These are phyloP conservation scores for Gadus macrocephalus DNA, from an alignment of 2,113 vertebrate genomes.

Conservation along the genomic window DNA sequence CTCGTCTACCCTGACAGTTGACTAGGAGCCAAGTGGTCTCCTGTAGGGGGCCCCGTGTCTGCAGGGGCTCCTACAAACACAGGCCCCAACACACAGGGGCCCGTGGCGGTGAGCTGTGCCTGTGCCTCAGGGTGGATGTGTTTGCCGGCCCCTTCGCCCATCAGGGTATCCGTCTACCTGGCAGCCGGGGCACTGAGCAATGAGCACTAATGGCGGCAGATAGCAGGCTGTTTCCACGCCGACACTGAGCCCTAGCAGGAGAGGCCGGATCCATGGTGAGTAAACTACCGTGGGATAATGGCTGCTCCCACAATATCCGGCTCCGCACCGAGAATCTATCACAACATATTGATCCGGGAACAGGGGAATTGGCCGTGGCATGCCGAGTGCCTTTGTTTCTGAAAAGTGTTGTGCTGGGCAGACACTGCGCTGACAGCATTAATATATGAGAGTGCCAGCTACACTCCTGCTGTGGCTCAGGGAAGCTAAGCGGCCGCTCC, in stretches of 20 bases:
- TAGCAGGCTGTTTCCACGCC: constrained; percentile 74
- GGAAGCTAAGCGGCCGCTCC: background rate
- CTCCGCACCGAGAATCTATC: constrained; percentile 75
- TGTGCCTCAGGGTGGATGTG: constrained; percentile 47
- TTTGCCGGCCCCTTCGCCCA: constrained; percentile 64
- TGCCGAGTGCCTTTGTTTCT: constrained; percentile 71
- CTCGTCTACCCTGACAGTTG: constrained; percentile 63
- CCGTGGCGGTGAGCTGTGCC: constrained; percentile 35
- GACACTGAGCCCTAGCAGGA: constrained; percentile 64
- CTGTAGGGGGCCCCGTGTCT: constrained; percentile 37
- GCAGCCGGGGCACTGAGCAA: constrained; percentile 73
- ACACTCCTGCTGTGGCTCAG: constrained; percentile 59
- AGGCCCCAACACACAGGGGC: constrained; percentile 5
- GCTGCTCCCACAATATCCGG: constrained; percentile 76
- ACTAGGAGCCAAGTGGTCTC: constrained; percentile 52
- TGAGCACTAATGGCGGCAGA: constrained; percentile 74
- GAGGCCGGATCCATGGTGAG: constrained; percentile 73
- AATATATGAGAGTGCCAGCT: constrained; percentile 72
- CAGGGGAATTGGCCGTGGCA: constrained; percentile 74
- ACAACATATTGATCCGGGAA: constrained; percentile 79
- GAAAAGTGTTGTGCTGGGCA: constrained; percentile 73
- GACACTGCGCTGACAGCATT: constrained; percentile 75
- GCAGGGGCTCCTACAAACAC: constrained; percentile 10
- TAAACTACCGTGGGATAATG: constrained; percentile 77
- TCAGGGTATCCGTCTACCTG: constrained; percentile 68